Conservation (phyloP, 2,888 invertebrate genomes). For the Lumbricus terrestris region DNA sequence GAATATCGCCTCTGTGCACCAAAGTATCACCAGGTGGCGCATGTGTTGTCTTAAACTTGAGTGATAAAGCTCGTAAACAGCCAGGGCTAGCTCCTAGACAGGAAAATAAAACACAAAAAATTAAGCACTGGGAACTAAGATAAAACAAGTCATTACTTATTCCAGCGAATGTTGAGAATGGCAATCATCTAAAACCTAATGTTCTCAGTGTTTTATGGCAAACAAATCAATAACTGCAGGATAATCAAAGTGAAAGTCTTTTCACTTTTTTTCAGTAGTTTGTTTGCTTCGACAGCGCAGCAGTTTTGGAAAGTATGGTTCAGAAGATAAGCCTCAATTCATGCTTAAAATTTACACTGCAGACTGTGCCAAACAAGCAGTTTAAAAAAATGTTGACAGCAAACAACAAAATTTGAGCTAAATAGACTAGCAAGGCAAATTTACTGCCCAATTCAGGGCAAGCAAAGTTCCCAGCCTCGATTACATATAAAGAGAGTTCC, state of each 20-base stretch:
- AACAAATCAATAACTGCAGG: neutral
- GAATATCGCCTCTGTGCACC: constrained; percentile 92
- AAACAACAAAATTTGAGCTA: no score
- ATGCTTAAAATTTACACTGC: neutral
- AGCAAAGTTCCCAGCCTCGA: no score
- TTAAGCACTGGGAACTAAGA: neutral
- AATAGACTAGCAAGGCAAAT: neutral
- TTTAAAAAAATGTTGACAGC: no score
- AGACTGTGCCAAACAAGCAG: neutral
- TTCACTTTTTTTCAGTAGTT: neutral
- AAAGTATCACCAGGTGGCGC: constrained; percentile 91
- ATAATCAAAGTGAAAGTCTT: neutral
- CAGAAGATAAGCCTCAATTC: neutral
- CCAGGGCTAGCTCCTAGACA: constrained; percentile 86
- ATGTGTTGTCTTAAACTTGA: constrained; percentile 84
- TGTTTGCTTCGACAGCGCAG: neutral
- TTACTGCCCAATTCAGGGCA: neutral
- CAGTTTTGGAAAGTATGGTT: neutral
- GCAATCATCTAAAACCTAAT: neutral
- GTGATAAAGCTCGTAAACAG: constrained; percentile 88
- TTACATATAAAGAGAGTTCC: no score
- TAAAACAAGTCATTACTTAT: neutral
- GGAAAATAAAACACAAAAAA: constrained; percentile 61
- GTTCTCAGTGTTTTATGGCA: neutral
- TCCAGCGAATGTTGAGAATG: neutral